phyloP scores from a whole-genome alignment of 2,888 invertebrate genomes.

The Oligia strigilis region DNA sequence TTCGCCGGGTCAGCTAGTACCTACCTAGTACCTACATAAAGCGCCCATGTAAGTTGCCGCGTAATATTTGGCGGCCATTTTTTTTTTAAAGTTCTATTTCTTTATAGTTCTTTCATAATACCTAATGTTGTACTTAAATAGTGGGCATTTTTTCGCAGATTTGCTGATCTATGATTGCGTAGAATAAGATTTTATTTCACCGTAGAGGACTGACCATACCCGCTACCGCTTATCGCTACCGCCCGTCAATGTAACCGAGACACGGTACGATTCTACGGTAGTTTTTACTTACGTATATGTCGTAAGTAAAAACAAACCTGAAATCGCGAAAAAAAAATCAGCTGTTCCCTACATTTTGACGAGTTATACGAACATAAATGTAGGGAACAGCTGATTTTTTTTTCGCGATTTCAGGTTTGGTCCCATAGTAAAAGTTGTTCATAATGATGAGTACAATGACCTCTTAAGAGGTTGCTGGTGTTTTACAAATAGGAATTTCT shows the following conservation, averaged over 20 bases:
- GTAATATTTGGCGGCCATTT: not conserved
- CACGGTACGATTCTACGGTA: not conserved
- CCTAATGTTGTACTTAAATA: not conserved
- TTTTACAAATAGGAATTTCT: too few species aligned
- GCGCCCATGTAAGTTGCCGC: not conserved
- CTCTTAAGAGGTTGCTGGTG: too few species aligned
- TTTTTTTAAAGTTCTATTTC: not conserved
- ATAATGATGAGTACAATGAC: too few species aligned
- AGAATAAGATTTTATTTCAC: not conserved
- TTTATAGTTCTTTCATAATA: not conserved
- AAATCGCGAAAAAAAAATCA: too few species aligned
- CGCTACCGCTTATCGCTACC: conserved; percentile 23
- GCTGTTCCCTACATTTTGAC: too few species aligned
- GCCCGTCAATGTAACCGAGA: not conserved
- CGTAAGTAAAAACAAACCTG: too few species aligned
- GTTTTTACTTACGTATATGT: not conserved
- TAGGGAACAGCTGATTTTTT: too few species aligned
- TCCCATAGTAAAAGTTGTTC: too few species aligned
- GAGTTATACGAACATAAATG: too few species aligned
- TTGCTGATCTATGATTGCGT: not conserved
- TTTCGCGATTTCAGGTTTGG: too few species aligned
- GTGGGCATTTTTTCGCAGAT: not conserved
- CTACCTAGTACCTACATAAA: not conserved
- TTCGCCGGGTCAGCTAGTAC: too few species aligned
- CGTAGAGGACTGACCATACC: not conserved